phyloP scores from a whole-genome alignment of 1,140 invertebrate genomes.

The Philaenus spumarius region DNA sequence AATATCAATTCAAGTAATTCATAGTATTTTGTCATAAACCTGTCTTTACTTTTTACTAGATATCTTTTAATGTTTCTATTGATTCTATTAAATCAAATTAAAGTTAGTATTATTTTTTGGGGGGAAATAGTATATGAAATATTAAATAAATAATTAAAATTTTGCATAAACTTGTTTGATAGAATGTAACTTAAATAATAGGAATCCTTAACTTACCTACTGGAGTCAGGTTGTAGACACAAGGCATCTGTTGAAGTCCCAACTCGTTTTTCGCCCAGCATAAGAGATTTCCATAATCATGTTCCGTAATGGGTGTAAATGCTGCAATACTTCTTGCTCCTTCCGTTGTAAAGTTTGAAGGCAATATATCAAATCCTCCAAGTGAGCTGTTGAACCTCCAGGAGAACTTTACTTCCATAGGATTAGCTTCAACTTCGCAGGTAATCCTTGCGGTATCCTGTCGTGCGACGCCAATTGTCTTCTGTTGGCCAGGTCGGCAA shows the following conservation, averaged over 20 bases:
- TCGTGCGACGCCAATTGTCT: constrained; percentile 67
- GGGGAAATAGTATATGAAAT: too few species aligned
- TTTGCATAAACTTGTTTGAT: too few species aligned
- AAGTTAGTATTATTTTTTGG: too few species aligned
- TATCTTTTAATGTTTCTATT: too few species aligned
- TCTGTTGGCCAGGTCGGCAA: constrained; percentile 57
- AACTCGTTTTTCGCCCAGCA: constrained; percentile 64
- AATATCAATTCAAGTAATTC: too few species aligned
- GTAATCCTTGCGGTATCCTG: constrained; percentile 68
- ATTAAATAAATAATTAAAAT: too few species aligned
- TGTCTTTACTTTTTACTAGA: too few species aligned
- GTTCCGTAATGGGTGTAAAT: constrained; percentile 62
- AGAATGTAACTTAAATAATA: too few species aligned
- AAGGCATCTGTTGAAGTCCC: constrained; percentile 57
- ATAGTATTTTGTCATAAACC: too few species aligned
- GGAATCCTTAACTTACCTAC: constrained; percentile 51
- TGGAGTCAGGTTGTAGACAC: constrained; percentile 62
- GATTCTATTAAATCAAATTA: too few species aligned
- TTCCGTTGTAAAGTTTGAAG: constrained; percentile 44
- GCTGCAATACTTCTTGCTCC: constrained; percentile 51
- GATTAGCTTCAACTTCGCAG: constrained; percentile 82
- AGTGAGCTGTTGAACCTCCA: constrained; percentile 73
- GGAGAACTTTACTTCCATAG: constrained; percentile 57
- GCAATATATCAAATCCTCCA: constrained; percentile 51
- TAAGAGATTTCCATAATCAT: constrained; percentile 60